Evolutionary conservation across 2,113 vertebrate species (phyloP).

Genomic region (Oreotrochilus melanogaster): DNA sequence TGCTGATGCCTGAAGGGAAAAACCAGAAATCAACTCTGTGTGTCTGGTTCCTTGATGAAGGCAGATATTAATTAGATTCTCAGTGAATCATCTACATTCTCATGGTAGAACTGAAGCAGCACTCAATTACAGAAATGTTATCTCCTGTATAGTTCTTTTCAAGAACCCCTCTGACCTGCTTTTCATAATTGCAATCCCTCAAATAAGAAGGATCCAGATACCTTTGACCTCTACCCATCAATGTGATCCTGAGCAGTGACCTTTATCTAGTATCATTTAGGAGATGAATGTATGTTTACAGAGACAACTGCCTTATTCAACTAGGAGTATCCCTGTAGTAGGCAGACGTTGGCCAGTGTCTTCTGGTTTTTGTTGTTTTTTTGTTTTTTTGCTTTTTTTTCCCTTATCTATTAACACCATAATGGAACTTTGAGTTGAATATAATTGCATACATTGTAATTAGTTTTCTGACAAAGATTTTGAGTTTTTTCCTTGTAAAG

Average conservation of each 20-base stretch:
- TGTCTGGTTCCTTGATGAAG: not conserved
- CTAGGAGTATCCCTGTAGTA: not conserved
- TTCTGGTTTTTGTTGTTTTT: not conserved
- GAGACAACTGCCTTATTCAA: not conserved
- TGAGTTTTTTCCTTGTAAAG: not conserved
- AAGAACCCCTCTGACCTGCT: not conserved
- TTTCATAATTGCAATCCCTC: not conserved
- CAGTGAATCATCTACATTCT: not conserved
- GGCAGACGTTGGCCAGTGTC: not conserved
- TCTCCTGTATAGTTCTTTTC: not conserved
- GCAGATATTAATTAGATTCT: constrained; percentile 20
- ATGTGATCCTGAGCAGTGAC: not conserved
- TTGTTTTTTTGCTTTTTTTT: not conserved
- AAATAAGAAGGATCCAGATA: not conserved
- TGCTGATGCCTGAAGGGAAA: not conserved
- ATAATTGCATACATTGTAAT: not conserved
- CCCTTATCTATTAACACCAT: not conserved
- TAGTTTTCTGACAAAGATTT: not conserved
- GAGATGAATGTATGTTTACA: not conserved
- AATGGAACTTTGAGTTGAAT: not conserved
- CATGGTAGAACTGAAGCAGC: not conserved
- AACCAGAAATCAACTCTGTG: not conserved
- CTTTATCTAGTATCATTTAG: not conserved
- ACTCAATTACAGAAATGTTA: not conserved
- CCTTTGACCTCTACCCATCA: not conserved